These are phyloP conservation scores for Spondyliosoma cantharus DNA, from an alignment of 2,797 vertebrate genomes.

Conservation along the genomic window DNA sequence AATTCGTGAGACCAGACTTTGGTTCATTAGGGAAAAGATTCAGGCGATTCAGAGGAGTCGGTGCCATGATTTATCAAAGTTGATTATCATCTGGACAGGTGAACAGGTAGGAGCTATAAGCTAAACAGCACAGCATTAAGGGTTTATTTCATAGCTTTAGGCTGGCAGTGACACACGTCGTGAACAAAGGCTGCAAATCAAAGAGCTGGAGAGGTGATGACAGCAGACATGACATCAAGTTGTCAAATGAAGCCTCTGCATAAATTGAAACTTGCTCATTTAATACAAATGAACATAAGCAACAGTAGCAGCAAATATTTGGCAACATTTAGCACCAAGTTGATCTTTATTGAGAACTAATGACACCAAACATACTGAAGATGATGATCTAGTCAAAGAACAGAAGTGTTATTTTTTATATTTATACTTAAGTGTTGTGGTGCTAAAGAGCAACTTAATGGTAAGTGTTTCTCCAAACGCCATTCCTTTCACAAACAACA, in stretches of 20 bases:
- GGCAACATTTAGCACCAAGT: constrained; percentile 71
- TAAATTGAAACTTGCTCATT: constrained; percentile 53
- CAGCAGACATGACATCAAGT: constrained; percentile 45
- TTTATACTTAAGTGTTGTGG: constrained; percentile 13
- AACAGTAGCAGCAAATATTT: constrained; percentile 45
- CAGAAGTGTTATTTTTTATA: neutral
- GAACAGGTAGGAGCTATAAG: constrained; percentile 3
- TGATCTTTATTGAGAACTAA: constrained; percentile 44
- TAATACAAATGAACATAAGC: constrained; percentile 60
- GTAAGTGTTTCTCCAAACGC: constrained; percentile 49
- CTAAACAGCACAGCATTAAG: constrained; percentile 22
- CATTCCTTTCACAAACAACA: constrained; percentile 38
- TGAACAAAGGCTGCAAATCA: constrained; percentile 67
- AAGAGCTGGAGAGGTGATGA: constrained; percentile 54
- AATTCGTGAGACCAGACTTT: constrained; percentile 9
- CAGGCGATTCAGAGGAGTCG: constrained; percentile 13
- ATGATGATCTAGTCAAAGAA: neutral
- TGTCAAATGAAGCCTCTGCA: constrained; percentile 46
- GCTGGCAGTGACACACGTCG: constrained; percentile 36
- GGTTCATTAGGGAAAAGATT: neutral
- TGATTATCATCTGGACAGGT: constrained; percentile 15
- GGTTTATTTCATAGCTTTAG: constrained; percentile 44
- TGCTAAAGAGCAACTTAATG: constrained; percentile 66
- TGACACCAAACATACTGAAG: constrained; percentile 15
- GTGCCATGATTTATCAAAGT: constrained; percentile 23